Base-by-base conservation (phyloP, 2,797 vertebrate species). In the Spatula clypeata region DNA sequence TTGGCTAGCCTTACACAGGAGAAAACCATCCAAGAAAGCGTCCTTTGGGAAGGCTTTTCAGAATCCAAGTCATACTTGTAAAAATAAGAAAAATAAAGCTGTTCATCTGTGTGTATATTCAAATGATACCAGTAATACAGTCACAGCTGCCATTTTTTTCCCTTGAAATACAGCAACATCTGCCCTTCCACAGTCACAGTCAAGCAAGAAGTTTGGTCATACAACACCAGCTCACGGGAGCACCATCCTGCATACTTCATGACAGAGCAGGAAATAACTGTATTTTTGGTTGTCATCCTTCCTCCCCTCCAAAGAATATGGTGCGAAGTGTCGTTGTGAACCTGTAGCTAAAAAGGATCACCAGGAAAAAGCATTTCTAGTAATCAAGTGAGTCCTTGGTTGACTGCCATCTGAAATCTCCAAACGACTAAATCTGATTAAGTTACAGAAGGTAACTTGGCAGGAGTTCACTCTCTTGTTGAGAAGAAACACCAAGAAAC, bases 381-480 rank as follows among this genome's bases (percentile, higher is more conserved):
- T 74, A 81, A 86, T 53, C 0, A 2, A 87, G 20, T 6, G 29
- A 92, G 57, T 54, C 83, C 83, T 90, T 92, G 88, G 88, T 94
- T 89, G 71, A 71, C 74, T 94, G 83, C 71, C 80, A 94, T 71
- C 60, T 89, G 79, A 92, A 94, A 66, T 62, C 40, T 92, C 69
- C 86, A 89, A 93, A 85, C 92, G 49, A 94, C 90, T 92, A 87
- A 74, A 95, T 77, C 40, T 92, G 80, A 94, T 95, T 90, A 95
- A 93, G 69, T 83, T 96, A 93, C 86, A 92, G 92, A 76, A 92
- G 79, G 92, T 95, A 96, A 94, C 80, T 92, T 97, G 95, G 80
- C 88, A 97, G 86, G 86, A 90, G 89, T 88, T 88, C 65, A 36
- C 54, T 65, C 64, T 86, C 92, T 93, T 87, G 83, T 93, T 93